These are phyloP conservation scores for Dolichopus griseipennis DNA, from an alignment of 2,888 invertebrate species.

Conservation along the genomic window DNA sequence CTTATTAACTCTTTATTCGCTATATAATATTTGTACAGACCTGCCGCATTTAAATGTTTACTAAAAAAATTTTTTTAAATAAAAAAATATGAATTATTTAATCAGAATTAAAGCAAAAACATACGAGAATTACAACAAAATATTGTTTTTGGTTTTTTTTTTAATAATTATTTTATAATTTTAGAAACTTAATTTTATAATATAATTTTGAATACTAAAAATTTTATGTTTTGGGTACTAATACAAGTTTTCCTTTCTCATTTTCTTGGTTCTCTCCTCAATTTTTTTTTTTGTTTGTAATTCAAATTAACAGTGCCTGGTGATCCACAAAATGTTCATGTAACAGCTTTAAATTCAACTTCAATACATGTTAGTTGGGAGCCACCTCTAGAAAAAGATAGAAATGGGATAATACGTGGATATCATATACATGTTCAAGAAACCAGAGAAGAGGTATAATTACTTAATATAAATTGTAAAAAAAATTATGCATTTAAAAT, in stretches of 20 bases:
- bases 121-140: background rate
- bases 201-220: background rate
- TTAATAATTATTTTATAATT: background rate
- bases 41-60: no score
- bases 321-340: slow-evolving; percentile 88
- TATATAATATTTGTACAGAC: background rate
- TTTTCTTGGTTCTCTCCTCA: slow-evolving; percentile 14
- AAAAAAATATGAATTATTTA: no score
- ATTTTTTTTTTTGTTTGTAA: slow-evolving; percentile 28
- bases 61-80: background rate
- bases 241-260: slow-evolving; percentile 7
- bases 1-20: background rate
- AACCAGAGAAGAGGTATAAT: slow-evolving; percentile 72
- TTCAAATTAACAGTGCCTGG: slow-evolving; percentile 71
- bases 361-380: slow-evolving; percentile 92
- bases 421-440: slow-evolving; percentile 95
- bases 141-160: background rate
- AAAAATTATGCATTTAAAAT: background rate
- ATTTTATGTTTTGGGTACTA: no score
- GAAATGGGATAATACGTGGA: slow-evolving; percentile 91
- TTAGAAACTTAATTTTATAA: background rate
- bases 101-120: slow-evolving; percentile 7
- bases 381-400: slow-evolving; percentile 81
- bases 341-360: slow-evolving; percentile 87
- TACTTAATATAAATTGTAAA: slow-evolving; percentile 7